A percentile compares a stretch with the other conserved stretches of the same genome.
These are phyloP conservation scores for Liasis olivaceus DNA, from an alignment of 2,797 vertebrate genomes.

Conservation along the genomic window DNA sequence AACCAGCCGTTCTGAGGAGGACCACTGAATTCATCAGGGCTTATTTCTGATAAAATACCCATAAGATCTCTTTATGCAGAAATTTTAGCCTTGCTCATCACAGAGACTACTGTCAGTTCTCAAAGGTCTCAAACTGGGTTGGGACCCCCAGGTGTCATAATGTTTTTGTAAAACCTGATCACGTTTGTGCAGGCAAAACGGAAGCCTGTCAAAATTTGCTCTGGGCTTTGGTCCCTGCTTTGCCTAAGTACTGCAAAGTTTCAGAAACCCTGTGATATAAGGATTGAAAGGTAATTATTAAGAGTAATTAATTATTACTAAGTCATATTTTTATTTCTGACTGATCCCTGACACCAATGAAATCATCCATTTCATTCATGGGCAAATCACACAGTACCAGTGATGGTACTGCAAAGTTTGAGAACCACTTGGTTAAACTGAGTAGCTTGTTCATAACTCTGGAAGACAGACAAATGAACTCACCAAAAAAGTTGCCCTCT, in stretches of 20 bases:
- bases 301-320: background rate
- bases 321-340: background rate
- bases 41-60: background rate
- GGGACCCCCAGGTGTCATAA: too few species aligned
- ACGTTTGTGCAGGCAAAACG: background rate
- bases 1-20: background rate
- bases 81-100: background rate
- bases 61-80: background rate
- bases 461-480: background rate
- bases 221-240: background rate
- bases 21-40: background rate
- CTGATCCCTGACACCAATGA: background rate
- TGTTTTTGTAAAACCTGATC: background rate
- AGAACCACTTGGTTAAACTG: background rate
- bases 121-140: too few species aligned
- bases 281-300: background rate
- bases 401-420: too few species aligned
- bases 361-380: too few species aligned
- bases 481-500: background rate
- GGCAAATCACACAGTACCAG: too few species aligned
- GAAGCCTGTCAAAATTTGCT: background rate
- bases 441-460: background rate
- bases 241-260: background rate
- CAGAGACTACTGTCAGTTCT: too few species aligned
- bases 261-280: background rate